Evolutionary conservation across 1,140 invertebrate species (phyloP), one percentile per base, ranked within the genome.

Genomic region (Drosophila truncata): DNA sequence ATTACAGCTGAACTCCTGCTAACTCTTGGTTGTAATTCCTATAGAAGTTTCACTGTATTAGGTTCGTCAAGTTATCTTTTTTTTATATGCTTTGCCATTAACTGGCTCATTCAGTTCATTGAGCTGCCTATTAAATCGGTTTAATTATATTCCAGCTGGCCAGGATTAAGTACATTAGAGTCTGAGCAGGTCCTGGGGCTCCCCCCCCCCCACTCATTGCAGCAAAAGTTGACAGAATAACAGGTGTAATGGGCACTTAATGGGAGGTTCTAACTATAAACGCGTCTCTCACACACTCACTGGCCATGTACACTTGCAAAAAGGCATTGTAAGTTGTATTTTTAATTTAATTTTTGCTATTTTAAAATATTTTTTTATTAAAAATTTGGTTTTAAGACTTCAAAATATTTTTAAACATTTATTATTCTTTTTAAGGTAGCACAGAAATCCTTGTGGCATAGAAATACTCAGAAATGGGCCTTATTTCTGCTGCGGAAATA

Each of bases 161-260:
- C 44, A 25, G 2, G 47, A 6, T 13, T 47, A 54, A 80, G 58
- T 84, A 70, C 80, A 84, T 76, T 20, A 20, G 29, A 2, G 33
- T 7, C 7, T 61, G 7, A n/a, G 11, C 25, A 13, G 5, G 18
- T 35, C 7, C n/a, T 23, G 42, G 20, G 23, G 18, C 1, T 3
- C 25, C 27, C 0, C 27, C 27, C 27, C 27, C 31, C 9, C 9
- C 49, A 20, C 47, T 27, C 14, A 46, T 9, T 31, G 23, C 7
- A 23, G 41, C 14, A 3, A 31, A 46, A 27, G 33, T 31, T 18
- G 14, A 13, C n/a, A 14, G 10, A 25, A 27, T 71, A 71, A 39
- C 27, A 33, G 20, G 67, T 69, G 39, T 44, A 82, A 61, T 74
- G 60, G 47, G 55, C 63, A 31, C 65, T 84, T 80, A 80, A 80